Percentiles rank a stretch among this genome's conserved stretches.
Evolutionary conservation across 2,113 vertebrate species (phyloP).

Genomic region (Limnothrissa miodon): DNA sequence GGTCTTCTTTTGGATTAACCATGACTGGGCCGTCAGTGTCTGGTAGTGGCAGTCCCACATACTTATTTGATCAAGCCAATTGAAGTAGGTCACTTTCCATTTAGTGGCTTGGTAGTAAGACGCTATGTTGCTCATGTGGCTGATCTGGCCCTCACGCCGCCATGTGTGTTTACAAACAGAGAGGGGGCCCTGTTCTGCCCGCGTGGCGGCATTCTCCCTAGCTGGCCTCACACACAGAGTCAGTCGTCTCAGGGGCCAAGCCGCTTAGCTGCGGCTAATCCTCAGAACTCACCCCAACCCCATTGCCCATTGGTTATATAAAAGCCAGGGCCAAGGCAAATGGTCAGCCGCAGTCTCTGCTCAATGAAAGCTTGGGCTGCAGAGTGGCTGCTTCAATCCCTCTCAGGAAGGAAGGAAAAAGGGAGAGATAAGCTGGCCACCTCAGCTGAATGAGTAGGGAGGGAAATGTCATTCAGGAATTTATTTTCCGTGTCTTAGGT

Average conservation of each 20-base stretch:
- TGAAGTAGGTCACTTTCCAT: conserved; percentile 1
- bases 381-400: background rate
- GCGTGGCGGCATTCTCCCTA: background rate
- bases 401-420: background rate
- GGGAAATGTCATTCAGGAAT: background rate
- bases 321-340: conserved; percentile 21
- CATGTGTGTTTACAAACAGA: conserved; percentile 7
- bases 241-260: conserved; percentile 26
- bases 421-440: background rate
- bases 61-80: background rate
- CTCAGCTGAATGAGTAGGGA: background rate
- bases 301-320: conserved; percentile 44
- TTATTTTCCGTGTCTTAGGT: background rate
- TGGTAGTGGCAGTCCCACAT: background rate
- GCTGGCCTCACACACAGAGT: background rate
- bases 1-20: background rate
- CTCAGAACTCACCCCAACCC: background rate
- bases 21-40: background rate
- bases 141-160: background rate
- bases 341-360: background rate
- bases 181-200: background rate
- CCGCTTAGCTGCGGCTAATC: conserved; percentile 60
- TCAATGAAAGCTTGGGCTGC: background rate
- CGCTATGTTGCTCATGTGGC: background rate
- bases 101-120: background rate